These are phyloP conservation scores for Octopus bimaculoides DNA, from an alignment of 1,140 invertebrate genomes.

Conservation along the genomic window DNA sequence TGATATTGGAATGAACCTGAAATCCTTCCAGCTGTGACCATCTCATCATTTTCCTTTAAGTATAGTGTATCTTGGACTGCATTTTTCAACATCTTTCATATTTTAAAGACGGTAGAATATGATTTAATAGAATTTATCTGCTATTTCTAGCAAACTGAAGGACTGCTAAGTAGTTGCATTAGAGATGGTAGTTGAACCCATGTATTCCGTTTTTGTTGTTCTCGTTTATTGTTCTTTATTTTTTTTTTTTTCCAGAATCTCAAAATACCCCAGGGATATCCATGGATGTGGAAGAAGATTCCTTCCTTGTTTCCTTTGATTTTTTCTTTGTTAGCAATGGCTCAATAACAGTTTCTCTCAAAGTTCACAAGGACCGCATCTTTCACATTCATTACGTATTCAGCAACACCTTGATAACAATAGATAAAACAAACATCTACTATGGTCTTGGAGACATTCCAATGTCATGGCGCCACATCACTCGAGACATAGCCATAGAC, in stretches of 20 bases:
- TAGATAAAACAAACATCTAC: slow-evolving; percentile 74
- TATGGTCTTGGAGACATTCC: slow-evolving; percentile 75
- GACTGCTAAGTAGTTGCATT: too few relatives aligned
- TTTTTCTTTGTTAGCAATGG: slow-evolving; percentile 71
- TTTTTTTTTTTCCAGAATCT: slow-evolving; percentile 58
- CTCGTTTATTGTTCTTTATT: neutral
- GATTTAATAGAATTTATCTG: too few relatives aligned
- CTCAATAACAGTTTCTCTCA: slow-evolving; percentile 74
- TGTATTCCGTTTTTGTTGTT: too few relatives aligned
- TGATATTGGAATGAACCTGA: too few relatives aligned
- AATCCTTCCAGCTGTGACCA: too few relatives aligned
- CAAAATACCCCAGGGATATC: slow-evolving; percentile 67
- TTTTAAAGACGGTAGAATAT: too few relatives aligned
- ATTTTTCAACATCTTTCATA: too few relatives aligned
- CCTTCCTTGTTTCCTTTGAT: slow-evolving; percentile 71
- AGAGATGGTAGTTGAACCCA: too few relatives aligned
- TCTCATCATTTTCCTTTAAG: too few relatives aligned
- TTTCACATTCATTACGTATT: slow-evolving; percentile 83
- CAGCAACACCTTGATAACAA: slow-evolving; percentile 70
- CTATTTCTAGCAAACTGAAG: too few relatives aligned
- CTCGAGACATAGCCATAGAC: slow-evolving; percentile 86
- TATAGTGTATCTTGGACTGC: too few relatives aligned
- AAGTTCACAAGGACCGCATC: slow-evolving; percentile 69
- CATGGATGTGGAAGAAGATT: slow-evolving; percentile 67
- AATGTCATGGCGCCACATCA: slow-evolving; percentile 76